Evolutionary conservation across 2,888 invertebrate genomes (phyloP), one percentile per base, ranked within the genome.

Genomic region (Mesorhabditis sp.): DNA sequence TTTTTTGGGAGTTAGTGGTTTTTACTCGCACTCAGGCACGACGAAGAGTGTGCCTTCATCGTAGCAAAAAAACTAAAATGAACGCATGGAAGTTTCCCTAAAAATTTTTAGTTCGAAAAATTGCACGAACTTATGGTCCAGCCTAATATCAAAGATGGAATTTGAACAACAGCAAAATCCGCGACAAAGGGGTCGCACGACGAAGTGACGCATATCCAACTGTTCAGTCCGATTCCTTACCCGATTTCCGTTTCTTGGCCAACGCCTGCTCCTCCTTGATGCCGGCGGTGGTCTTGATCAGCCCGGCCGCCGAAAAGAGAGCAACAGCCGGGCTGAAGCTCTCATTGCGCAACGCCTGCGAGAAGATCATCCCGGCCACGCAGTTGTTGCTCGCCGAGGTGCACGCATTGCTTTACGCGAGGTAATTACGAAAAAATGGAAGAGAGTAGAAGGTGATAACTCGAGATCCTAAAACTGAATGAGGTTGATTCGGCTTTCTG

Each of bases 291-390:
- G 78, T 81, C 71, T 74, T 74, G 62, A 83, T 80, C 5, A 83
- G 76, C 43, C 83, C 83, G 65, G 82, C 83, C 45, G 83, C 80
- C 50, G 79, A 77, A 72, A 83, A 83, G 41, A 83, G 73, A 62
- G 83, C 83, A 64, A 83, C 83, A 66, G 83, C 83, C 61, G 83
- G 83, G 70, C 79, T 79, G 78, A 78, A 83, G 68, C 76, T 70
- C 76, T 83, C 83, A 70, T 81, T 76, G 50, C 81, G 82, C 72
- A 83, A 83, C 62, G 82, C 79, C 75, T 83, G 83, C 61, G 83
- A 78, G 74, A 81, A 83, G 72, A 83, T 83, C 83, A 83, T 83
- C 68, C 58, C n/a, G 5, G 10, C 28, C 28, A 28, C 28, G 28
- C 28, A 28, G 28, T 28, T 13, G 13, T 28, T 28, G 28, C 28